A percentile compares a stretch with the other conserved stretches of the same genome.
phyloP scores from a whole-genome alignment of 2,797 vertebrate species.

The Choloepus didactylus region DNA sequence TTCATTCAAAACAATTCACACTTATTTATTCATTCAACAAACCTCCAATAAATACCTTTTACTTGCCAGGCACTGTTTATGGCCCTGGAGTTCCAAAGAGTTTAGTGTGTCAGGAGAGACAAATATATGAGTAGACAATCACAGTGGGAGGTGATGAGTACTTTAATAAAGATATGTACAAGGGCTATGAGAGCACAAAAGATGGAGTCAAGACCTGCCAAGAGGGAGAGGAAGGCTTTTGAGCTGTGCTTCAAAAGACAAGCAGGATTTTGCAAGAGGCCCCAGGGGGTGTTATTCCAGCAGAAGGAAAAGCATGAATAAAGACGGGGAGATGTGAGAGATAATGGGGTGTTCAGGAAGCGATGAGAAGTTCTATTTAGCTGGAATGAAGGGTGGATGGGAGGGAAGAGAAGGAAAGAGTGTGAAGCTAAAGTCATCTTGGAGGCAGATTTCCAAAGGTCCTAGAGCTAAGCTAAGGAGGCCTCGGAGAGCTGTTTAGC shows the following conservation, averaged over 20 bases:
- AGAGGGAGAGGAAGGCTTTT: not conserved
- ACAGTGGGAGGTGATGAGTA: not conserved
- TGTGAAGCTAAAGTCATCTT: not conserved
- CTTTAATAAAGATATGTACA: not conserved
- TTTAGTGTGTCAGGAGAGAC: not conserved
- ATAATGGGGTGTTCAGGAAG: not conserved
- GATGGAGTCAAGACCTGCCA: not conserved
- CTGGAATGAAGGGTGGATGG: not conserved
- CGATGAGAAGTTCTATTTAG: not conserved
- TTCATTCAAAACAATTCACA: conserved; percentile 11
- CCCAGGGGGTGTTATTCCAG: no score
- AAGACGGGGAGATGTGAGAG: not conserved
- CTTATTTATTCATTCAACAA: conserved; percentile 13
- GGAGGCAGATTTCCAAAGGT: not conserved
- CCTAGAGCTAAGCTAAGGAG: not conserved
- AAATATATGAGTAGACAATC: not conserved
- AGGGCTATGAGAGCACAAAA: not conserved
- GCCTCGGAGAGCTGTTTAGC: not conserved
- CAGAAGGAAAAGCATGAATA: not conserved
- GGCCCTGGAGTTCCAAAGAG: not conserved
- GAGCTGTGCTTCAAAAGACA: not conserved
- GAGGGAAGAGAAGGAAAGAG: not conserved
- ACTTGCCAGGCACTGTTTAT: not conserved
- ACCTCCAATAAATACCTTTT: not conserved
- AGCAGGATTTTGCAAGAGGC: not conserved